A percentile compares a stretch with the other conserved stretches of the same genome.
Conservation (phyloP, 53 echinoderm and acorn worm species). For the Arbacia lixula region DNA sequence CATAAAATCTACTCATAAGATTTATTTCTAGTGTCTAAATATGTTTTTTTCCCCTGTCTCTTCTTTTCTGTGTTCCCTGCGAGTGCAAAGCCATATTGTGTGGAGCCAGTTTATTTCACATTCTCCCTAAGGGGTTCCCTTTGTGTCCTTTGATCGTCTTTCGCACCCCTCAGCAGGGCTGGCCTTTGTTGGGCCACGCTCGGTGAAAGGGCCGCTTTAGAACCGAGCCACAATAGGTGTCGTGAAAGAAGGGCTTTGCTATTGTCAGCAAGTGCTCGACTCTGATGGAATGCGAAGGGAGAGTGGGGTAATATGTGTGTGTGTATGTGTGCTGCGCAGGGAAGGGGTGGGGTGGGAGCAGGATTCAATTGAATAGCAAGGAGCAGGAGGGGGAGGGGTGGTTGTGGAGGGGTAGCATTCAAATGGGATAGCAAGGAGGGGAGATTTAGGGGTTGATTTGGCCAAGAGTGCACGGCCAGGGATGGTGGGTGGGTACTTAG, state of each 20-base stretch:
- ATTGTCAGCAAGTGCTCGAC: constrained; percentile 40
- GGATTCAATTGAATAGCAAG: too few relatives aligned
- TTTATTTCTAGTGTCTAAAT: not conserved
- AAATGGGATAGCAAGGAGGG: not conserved
- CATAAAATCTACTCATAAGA: constrained; percentile 12
- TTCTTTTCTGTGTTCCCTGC: not conserved
- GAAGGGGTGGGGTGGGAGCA: constrained; percentile 21
- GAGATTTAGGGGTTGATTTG: too few relatives aligned
- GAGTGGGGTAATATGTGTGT: not conserved
- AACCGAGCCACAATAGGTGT: constrained; percentile 49
- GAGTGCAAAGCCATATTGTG: constrained; percentile 49
- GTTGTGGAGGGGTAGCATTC: not conserved
- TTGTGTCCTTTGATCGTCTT: constrained; percentile 60
- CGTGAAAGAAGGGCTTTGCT: constrained; percentile 40
- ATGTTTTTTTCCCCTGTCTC: not conserved
- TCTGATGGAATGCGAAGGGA: constrained; percentile 44
- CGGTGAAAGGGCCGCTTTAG: constrained; percentile 53
- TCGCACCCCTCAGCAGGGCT: constrained; percentile 57
- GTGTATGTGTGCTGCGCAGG: not conserved
- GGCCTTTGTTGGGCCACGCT: constrained; percentile 50
- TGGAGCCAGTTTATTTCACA: constrained; percentile 53
- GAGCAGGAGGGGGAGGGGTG: too few relatives aligned
- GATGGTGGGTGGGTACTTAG: constrained; percentile 37
- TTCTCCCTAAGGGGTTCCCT: constrained; percentile 46
- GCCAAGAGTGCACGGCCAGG: too few relatives aligned